Evolutionary conservation across 1,140 invertebrate species (phyloP), one percentile per base, ranked within the genome.

Genomic region (Polyergus mexicanus): DNA sequence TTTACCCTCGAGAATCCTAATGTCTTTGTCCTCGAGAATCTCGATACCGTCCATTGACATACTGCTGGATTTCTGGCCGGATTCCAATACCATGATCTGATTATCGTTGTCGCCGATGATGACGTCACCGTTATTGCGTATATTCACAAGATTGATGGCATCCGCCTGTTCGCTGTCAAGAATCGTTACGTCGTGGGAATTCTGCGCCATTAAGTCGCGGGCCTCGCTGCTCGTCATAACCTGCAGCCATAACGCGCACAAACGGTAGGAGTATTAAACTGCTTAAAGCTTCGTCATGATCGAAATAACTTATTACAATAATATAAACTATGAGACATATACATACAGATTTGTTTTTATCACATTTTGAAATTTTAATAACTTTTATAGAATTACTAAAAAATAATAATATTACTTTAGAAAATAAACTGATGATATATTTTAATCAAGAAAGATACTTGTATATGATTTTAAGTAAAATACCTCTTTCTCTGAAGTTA

Each of bases 201-300:
- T 95, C 86, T 95, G 94, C 0, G 93, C 92, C 93, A 95, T 95
- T 58, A 95, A 85, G 75, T 95, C 92, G 2, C 95, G 92, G 5
- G 94, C 95, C 51, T 95, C 95, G 80, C 90, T 94, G 84, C 94
- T 95, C 32, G 93, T 94, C 92, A 95, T 94, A 71, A 95, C 93
- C 86, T 95, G 62, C 1, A 60, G 22, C 28, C 58, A 28, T 51
- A 54, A 54, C 11, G 32, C 25, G 54, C 16, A 19, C n/a, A 32
- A 28, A 68, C 54, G n/a, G 8, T 47, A 74, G 35, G 32, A 8
- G 63, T 66, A 72, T 72, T 81, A 58, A 84, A 68, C 72, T 84
- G 81, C 51, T 75, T 60, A 74, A 60, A 74, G 78, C 68, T 83
- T 83, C 54, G 54, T 72, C 51, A 60, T 72, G 54, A 60, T 60